Evolutionary conservation across 2,113 vertebrate genomes (phyloP).

Genomic region (Montifringilla adamsi): DNA sequence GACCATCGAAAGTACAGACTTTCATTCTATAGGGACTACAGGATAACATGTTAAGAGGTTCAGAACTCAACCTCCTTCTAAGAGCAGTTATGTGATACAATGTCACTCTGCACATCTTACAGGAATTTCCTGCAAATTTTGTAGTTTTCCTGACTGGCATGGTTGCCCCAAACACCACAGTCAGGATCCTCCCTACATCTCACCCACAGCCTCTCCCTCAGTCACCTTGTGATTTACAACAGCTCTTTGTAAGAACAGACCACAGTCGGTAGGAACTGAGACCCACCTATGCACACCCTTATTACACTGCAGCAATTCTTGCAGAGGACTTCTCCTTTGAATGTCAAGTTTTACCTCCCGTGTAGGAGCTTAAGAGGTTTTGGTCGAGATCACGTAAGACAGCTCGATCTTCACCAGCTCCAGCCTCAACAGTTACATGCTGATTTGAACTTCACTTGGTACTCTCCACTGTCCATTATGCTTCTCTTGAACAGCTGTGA

Average conservation of each 20-base stretch:
- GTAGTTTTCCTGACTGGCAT: neutral
- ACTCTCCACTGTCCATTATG: neutral
- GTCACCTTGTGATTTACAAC: neutral
- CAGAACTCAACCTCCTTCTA: neutral
- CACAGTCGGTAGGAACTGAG: neutral
- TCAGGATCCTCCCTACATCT: neutral
- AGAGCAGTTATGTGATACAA: neutral
- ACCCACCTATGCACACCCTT: neutral
- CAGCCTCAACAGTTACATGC: neutral
- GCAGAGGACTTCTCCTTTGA: neutral
- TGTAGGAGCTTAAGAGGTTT: neutral
- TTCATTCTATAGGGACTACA: neutral
- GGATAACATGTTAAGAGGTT: neutral
- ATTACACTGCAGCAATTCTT: neutral
- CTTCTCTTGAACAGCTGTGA: neutral
- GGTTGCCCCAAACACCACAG: neutral
- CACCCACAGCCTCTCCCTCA: neutral
- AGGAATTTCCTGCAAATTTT: neutral
- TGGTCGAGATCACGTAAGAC: neutral
- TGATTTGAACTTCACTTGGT: neutral
- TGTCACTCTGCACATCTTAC: neutral
- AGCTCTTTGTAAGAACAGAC: neutral
- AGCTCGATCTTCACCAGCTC: neutral
- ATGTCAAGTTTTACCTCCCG: neutral
- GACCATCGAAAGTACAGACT: neutral